Percentiles rank a stretch among this genome's conserved stretches.
Evolutionary conservation across 35 echinoderm and acorn worm genomes (phyloP).

Genomic region (Strongylocentrotus purpuratus): DNA sequence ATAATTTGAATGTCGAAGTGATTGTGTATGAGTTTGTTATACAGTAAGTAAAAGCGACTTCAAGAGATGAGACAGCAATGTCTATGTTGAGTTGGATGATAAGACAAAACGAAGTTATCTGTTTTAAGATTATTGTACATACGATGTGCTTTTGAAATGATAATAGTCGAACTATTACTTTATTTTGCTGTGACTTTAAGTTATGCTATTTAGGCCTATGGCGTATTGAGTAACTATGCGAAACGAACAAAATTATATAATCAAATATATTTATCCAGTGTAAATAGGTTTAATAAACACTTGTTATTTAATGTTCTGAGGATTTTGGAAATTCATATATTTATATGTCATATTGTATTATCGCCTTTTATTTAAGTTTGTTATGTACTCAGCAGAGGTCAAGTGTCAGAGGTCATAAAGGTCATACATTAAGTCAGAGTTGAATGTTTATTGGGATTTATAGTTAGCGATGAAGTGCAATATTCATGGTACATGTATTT

Average conservation of each 20-base stretch:
- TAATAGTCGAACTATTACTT: background rate
- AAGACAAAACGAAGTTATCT: background rate
- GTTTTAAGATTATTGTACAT: background rate
- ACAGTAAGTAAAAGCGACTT: background rate
- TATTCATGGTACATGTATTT: background rate
- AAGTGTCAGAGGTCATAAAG: background rate
- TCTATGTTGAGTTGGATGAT: background rate
- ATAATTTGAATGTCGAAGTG: background rate
- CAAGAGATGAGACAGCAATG: background rate
- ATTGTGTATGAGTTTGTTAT: background rate
- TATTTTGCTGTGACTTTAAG: background rate
- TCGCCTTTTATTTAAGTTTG: background rate
- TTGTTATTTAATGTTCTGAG: background rate
- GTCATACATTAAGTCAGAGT: background rate
- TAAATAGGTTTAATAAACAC: background rate
- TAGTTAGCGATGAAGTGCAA: background rate
- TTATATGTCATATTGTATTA: constrained; percentile 6
- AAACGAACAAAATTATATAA: background rate
- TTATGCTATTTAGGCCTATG: background rate
- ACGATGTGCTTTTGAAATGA: background rate
- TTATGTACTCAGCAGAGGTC: background rate
- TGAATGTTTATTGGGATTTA: background rate
- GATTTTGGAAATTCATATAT: background rate
- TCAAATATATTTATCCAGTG: background rate
- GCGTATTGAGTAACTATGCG: background rate